phyloP scores from a whole-genome alignment of 2,113 vertebrate species.

The Toxotes jaculatrix region DNA sequence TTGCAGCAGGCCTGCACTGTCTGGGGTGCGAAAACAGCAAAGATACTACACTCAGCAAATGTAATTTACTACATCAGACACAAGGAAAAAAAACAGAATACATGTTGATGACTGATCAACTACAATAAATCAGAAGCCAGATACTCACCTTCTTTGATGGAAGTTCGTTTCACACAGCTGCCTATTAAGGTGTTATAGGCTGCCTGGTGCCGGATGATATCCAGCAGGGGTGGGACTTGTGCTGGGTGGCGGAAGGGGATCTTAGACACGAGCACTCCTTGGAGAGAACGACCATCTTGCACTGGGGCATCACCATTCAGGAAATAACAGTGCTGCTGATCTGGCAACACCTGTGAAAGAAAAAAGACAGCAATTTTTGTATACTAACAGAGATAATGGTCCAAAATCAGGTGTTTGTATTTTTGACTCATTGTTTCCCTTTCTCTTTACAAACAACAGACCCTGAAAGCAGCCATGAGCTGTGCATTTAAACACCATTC shows the following conservation, averaged over 20 bases:
- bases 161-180: constrained; percentile 95
- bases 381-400: not conserved
- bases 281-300: constrained; percentile 92
- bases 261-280: constrained; percentile 92
- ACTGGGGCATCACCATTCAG: constrained; percentile 96
- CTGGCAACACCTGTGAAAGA: constrained; percentile 90
- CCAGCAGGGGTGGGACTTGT: constrained; percentile 92
- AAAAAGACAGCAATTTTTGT: not conserved
- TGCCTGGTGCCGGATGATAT: constrained; percentile 94
- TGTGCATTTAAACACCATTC: not conserved
- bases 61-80: not conserved
- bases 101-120: not conserved
- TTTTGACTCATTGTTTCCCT: no score
- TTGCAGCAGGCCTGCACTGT: constrained; percentile 93
- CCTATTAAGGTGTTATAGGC: constrained; percentile 95
- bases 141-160: constrained; percentile 91
- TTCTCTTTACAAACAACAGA: no score
- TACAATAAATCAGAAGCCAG: not conserved
- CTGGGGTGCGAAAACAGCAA: constrained; percentile 75
- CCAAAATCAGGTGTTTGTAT: no score
- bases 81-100: not conserved
- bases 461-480: no score
- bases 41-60: not conserved
- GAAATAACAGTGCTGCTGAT: constrained; percentile 99
- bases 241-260: constrained; percentile 97